Conservation (phyloP, 2,113 vertebrate species). For the Pampusana beccarii region DNA sequence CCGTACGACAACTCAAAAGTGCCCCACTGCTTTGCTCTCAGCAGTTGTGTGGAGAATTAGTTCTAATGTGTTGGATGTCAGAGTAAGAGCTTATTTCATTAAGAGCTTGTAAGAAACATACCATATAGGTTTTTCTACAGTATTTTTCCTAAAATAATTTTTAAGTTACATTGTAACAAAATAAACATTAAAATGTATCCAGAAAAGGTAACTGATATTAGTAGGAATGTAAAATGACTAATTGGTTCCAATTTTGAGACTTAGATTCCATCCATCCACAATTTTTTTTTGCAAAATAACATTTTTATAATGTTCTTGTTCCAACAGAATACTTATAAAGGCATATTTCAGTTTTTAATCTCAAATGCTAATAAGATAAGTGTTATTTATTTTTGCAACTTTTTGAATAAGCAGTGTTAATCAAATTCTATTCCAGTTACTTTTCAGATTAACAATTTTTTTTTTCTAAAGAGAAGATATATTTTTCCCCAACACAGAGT, state of each 20-base stretch:
- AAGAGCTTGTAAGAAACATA: not conserved
- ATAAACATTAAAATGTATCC: not conserved
- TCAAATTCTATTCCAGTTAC: not conserved
- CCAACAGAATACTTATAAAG: not conserved
- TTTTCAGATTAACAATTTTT: not conserved
- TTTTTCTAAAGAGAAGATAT: not conserved
- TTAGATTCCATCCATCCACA: not conserved
- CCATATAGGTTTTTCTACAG: not conserved
- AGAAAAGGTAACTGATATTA: not conserved
- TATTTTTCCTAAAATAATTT: not conserved
- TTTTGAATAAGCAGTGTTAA: not conserved
- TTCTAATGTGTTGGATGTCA: not conserved
- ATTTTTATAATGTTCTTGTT: not conserved
- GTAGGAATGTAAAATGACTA: not conserved
- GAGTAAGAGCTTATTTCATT: not conserved
- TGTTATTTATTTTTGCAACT: not conserved
- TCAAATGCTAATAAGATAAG: not conserved
- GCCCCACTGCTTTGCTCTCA: not conserved
- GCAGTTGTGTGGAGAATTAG: not conserved
- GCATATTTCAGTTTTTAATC: not conserved
- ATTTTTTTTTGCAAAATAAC: not conserved
- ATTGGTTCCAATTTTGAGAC: not conserved
- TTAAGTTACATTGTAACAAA: not conserved
- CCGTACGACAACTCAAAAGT: not conserved
- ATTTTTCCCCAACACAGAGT: not conserved